phyloP scores from a whole-genome alignment of 2,888 invertebrate species.

The Eucera pruinosa region DNA sequence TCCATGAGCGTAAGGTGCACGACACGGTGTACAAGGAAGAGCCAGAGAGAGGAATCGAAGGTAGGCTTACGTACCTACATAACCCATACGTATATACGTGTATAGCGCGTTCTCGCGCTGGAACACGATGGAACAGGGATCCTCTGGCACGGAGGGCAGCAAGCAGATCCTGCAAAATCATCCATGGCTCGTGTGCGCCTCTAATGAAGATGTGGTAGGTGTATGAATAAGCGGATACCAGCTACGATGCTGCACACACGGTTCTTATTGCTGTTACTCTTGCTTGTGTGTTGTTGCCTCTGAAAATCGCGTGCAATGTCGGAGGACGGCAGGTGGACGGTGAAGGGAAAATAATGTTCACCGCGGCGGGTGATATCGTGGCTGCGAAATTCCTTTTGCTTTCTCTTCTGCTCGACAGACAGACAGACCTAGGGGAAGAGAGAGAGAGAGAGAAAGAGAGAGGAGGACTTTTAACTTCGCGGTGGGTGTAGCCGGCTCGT shows the following conservation, averaged over 20 bases:
- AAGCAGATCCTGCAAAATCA: conserved; percentile 68
- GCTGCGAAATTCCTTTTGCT: conserved; percentile 73
- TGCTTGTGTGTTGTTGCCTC: conserved; percentile 33
- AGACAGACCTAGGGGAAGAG: neutral
- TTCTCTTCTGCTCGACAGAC: conserved; percentile 59
- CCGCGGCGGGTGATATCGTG: conserved; percentile 67
- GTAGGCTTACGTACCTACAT: neutral
- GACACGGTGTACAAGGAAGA: neutral
- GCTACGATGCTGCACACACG: conserved; percentile 30
- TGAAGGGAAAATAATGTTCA: conserved; percentile 71
- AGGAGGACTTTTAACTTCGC: conserved; percentile 57
- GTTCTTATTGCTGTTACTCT: conserved; percentile 18
- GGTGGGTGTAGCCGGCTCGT: conserved; percentile 68
- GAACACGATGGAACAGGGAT: conserved; percentile 27
- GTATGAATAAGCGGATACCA: conserved; percentile 64
- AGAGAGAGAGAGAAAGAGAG: neutral
- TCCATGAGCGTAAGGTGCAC: conserved; percentile 13
- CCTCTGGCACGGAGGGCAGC: conserved; percentile 28
- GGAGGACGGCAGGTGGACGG: conserved; percentile 70
- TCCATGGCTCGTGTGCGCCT: conserved; percentile 50
- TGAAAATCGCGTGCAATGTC: conserved; percentile 73
- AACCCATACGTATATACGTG: neutral
- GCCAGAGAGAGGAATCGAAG: neutral
- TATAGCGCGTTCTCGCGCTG: neutral
- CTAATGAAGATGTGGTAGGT: conserved; percentile 71